phyloP scores from a whole-genome alignment of 2,113 vertebrate genomes.

The Amphilophus citrinellus region DNA sequence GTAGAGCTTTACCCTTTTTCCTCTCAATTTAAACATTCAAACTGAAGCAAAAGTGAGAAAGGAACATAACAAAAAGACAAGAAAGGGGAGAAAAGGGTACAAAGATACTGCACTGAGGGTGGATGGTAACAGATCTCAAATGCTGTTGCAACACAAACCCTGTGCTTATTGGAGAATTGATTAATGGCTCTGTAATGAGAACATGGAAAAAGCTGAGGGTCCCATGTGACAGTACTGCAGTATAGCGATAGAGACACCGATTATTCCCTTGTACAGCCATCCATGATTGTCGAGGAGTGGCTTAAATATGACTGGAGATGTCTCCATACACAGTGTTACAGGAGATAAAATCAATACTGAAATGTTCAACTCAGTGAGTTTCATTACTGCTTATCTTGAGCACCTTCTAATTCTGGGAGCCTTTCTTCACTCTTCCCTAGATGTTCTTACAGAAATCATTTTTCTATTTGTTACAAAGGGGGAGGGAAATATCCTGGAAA shows the following conservation, averaged over 20 bases:
- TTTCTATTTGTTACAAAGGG: background rate
- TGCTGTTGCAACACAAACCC: background rate
- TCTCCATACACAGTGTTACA: conserved; percentile 14
- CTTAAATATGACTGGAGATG: conserved; percentile 24
- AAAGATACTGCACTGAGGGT: background rate
- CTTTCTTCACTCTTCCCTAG: background rate
- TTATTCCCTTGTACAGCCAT: conserved; percentile 17
- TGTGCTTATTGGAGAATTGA: conserved; percentile 56
- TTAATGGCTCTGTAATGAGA: conserved; percentile 45
- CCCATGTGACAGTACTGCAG: conserved; percentile 33
- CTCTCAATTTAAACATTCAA: conserved; percentile 2
- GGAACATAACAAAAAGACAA: background rate
- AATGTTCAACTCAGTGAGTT: conserved; percentile 33
- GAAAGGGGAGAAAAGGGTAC: background rate
- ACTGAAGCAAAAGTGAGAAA: background rate
- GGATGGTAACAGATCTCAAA: background rate
- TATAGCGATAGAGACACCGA: conserved; percentile 4
- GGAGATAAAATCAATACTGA: conserved; percentile 61
- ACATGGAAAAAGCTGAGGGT: conserved; percentile 30
- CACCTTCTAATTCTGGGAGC: conserved; percentile 2
- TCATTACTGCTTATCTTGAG: conserved; percentile 47
- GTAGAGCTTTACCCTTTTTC: background rate
- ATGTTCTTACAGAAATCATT: background rate
- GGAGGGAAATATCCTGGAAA: background rate
- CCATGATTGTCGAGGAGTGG: conserved; percentile 35